A percentile compares a stretch with the other conserved stretches of the same genome.
Conservation (phyloP, 2,888 invertebrate species). For the Callosobruchus maculatus region DNA sequence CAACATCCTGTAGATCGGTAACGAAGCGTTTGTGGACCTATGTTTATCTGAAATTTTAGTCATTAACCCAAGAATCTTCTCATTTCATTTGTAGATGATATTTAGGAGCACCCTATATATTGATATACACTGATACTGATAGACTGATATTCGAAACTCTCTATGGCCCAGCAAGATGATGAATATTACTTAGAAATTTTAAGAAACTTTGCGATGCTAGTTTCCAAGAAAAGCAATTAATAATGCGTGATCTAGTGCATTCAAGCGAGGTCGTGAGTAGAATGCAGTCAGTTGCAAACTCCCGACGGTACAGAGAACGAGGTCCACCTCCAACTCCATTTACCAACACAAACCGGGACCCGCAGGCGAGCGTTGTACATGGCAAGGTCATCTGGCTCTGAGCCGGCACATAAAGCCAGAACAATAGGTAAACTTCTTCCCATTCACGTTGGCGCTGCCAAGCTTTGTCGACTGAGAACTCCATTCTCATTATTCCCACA, state of each 20-base stretch:
- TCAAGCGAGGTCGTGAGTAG: not conserved
- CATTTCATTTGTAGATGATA: no score
- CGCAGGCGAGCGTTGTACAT: not conserved
- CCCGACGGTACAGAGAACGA: not conserved
- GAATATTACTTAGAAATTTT: not conserved
- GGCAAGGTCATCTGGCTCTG: not conserved
- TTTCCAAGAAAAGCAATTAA: not conserved
- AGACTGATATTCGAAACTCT: no score
- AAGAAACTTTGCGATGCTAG: not conserved
- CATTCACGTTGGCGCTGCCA: not conserved
- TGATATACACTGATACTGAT: no score
- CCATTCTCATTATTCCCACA: slow-evolving; percentile 6
- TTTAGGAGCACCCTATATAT: no score
- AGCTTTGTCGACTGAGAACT: slow-evolving; percentile 7
- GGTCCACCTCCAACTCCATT: not conserved
- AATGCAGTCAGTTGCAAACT: not conserved
- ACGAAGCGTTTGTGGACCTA: no score
- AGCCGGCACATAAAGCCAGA: not conserved
- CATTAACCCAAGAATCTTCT: no score
- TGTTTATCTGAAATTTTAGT: no score
- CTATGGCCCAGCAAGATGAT: no score
- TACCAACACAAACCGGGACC: not conserved
- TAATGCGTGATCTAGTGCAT: not conserved
- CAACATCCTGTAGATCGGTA: no score
- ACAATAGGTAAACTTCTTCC: not conserved